These are phyloP conservation scores for Diachasma alloeum DNA, from an alignment of 1,140 invertebrate species.

Conservation along the genomic window DNA sequence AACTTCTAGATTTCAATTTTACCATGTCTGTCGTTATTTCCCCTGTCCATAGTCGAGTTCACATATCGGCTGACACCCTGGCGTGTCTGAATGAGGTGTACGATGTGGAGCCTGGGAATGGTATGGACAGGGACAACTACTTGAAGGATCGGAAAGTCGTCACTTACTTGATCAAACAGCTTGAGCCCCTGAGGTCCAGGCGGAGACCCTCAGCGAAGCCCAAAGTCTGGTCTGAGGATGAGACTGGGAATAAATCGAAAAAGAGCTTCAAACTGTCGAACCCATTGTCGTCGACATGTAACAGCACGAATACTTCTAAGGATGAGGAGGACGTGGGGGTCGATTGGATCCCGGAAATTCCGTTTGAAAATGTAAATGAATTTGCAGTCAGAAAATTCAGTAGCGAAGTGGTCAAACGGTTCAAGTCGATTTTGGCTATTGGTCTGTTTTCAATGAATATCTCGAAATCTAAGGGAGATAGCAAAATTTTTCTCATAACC, in stretches of 20 bases:
- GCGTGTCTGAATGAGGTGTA: constrained; percentile 87
- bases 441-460: too few species aligned
- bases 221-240: constrained; percentile 68
- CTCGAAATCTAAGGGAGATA: too few species aligned
- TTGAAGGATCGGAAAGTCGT: constrained; percentile 87
- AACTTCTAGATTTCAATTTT: neutral
- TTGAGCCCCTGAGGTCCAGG: constrained; percentile 75
- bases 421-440: too few species aligned
- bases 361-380: constrained; percentile 83
- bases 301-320: constrained; percentile 54
- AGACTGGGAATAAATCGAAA: constrained; percentile 53
- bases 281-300: constrained; percentile 43
- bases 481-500: too few species aligned
- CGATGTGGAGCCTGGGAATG: constrained; percentile 91
- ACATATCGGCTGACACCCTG: constrained; percentile 88
- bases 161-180: constrained; percentile 91
- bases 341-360: constrained; percentile 91
- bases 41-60: constrained; percentile 77
- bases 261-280: constrained; percentile 61
- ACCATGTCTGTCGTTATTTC: neutral
- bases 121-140: constrained; percentile 84
- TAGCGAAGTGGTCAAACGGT: too few species aligned
- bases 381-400: neutral
- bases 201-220: constrained; percentile 67
- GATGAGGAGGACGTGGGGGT: constrained; percentile 80